Evolutionary conservation across 2,797 vertebrate species (phyloP).

Genomic region (Sebastes elongatus): DNA sequence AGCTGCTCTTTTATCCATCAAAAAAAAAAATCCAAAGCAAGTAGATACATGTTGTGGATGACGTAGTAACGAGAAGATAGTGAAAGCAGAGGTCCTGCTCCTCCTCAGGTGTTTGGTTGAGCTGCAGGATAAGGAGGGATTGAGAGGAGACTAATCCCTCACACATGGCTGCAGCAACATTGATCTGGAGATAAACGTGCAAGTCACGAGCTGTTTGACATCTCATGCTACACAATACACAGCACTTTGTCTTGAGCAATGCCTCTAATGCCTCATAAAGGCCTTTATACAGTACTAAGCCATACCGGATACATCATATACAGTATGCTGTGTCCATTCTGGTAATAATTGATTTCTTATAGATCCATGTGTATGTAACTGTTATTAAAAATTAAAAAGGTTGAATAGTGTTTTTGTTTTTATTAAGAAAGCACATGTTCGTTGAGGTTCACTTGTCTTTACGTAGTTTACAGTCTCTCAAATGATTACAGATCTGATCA

Average conservation of each 20-base stretch:
- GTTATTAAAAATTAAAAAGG: neutral
- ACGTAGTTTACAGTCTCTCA: neutral
- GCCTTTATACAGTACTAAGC: neutral
- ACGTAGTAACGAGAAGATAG: neutral
- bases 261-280: neutral
- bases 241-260: neutral
- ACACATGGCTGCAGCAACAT: slow-evolving; percentile 54
- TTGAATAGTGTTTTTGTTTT: neutral
- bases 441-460: neutral
- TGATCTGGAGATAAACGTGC: slow-evolving; percentile 54
- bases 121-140: slow-evolving; percentile 73
- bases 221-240: neutral
- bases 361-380: neutral
- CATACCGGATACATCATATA: neutral
- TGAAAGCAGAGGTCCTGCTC: slow-evolving; percentile 52
- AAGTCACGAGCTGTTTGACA: slow-evolving; percentile 49
- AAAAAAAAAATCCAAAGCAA: neutral
- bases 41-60: too few relatives aligned
- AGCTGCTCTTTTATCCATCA: neutral
- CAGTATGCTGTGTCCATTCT: neutral
- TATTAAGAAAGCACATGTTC: neutral
- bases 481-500: neutral
- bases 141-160: slow-evolving; percentile 73
- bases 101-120: slow-evolving; percentile 52
- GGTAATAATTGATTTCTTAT: neutral